phyloP scores from a whole-genome alignment of 2,797 vertebrate genomes.

The Podargus strigoides region DNA sequence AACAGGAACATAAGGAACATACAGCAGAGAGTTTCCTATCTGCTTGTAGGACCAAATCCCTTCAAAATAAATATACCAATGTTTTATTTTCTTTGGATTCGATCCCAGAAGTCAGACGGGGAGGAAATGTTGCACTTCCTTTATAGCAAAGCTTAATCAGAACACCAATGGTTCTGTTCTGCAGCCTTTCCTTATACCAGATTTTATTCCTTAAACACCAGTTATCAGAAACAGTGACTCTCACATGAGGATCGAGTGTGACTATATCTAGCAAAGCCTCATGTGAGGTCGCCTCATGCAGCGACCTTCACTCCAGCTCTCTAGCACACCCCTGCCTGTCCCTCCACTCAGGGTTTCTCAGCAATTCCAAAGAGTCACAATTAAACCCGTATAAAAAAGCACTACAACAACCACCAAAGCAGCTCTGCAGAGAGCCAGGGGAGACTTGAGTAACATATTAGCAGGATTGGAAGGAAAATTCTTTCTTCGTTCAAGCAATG shows the following conservation, averaged over 20 bases:
- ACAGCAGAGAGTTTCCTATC: not conserved
- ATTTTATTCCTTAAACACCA: not conserved
- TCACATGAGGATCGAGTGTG: not conserved
- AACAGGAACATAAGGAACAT: not conserved
- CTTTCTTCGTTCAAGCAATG: not conserved
- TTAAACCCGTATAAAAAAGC: not conserved
- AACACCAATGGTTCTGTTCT: not conserved
- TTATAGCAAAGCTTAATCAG: not conserved
- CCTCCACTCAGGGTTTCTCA: not conserved
- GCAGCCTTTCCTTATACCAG: not conserved
- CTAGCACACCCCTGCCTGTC: not conserved
- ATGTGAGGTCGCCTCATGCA: not conserved
- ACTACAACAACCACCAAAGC: not conserved
- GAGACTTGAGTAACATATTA: not conserved
- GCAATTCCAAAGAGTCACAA: not conserved
- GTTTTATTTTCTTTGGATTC: constrained; percentile 5
- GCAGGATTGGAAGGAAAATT: not conserved
- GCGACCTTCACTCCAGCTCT: not conserved
- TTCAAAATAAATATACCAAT: not conserved
- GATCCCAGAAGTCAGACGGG: constrained; percentile 11
- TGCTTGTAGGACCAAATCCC: not conserved
- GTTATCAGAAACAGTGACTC: not conserved
- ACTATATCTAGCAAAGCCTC: not conserved
- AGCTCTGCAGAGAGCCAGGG: not conserved
- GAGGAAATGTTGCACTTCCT: not conserved